Percentiles rank a stretch among this genome's conserved stretches.
Evolutionary conservation across 1,140 invertebrate genomes (phyloP).

Genomic region (Cydia pomonella): DNA sequence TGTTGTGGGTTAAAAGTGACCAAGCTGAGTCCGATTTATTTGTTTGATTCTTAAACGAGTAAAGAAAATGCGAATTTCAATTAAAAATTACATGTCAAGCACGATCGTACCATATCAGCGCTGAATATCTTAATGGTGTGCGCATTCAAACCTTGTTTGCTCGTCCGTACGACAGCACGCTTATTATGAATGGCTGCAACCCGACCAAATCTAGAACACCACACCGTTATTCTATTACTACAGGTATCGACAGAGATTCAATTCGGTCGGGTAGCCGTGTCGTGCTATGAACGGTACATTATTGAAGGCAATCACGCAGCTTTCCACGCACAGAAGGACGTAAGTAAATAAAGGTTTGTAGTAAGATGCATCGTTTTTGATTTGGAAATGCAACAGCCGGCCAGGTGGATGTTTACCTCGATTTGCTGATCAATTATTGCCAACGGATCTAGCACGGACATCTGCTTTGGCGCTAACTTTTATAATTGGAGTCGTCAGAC

Average conservation of each 20-base stretch:
- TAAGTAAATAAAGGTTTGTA: background rate
- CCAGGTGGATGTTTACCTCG: conserved; percentile 51
- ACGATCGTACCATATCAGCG: conserved; percentile 45
- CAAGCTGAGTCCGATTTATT: no score
- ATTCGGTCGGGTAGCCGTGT: conserved; percentile 43
- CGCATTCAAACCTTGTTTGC: conserved; percentile 56
- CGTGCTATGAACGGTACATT: conserved; percentile 54
- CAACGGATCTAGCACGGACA: conserved; percentile 37
- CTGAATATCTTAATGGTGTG: conserved; percentile 56
- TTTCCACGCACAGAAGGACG: background rate
- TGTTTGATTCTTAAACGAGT: background rate
- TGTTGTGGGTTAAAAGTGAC: no score
- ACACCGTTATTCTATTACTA: no score
- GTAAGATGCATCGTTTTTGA: background rate
- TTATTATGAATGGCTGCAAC: conserved; percentile 45
- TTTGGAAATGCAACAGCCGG: conserved; percentile 36
- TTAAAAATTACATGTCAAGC: conserved; percentile 52
- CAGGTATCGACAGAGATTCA: background rate
- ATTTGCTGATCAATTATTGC: conserved; percentile 59
- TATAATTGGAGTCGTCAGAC: conserved; percentile 33
- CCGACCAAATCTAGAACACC: conserved; percentile 38
- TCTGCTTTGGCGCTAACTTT: conserved; percentile 28
- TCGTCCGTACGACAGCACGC: conserved; percentile 42
- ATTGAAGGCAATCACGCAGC: conserved; percentile 50
- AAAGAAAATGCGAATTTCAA: conserved; percentile 44